Evolutionary conservation across 2,888 invertebrate species (phyloP).

Genomic region (Chrysodeixis includens): DNA sequence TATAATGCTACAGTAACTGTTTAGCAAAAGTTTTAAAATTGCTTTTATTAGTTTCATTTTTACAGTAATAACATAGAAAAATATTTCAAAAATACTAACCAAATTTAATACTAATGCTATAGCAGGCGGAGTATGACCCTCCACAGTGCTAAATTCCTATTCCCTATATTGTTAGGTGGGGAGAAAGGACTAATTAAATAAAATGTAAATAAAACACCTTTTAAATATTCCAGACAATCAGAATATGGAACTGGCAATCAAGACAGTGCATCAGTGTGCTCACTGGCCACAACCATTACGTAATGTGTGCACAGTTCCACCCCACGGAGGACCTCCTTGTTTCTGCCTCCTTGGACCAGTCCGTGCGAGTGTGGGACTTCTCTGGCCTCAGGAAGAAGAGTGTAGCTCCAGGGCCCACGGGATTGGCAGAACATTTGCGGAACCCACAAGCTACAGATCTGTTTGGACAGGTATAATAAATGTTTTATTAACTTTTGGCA

Average conservation of each 20-base stretch:
- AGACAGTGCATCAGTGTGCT: conserved; percentile 98
- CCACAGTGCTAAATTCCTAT: no score
- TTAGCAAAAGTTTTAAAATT: no score
- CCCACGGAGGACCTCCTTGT: conserved; percentile 98
- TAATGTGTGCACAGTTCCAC: conserved; percentile 99
- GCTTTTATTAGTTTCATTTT: no score
- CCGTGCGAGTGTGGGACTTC: conserved; percentile 99
- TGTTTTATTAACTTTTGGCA: conserved; percentile 26
- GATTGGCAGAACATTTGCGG: conserved; percentile 95
- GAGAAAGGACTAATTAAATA: no score
- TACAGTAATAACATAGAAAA: no score
- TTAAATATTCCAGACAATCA: conserved; percentile 92
- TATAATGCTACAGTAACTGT: no score
- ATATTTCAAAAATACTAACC: no score
- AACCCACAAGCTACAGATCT: conserved; percentile 97
- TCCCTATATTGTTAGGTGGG: no score
- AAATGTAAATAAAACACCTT: not conserved
- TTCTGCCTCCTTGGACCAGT: conserved; percentile 99
- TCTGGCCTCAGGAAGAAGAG: conserved; percentile 98
- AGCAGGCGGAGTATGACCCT: no score
- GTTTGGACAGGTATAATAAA: conserved; percentile 92
- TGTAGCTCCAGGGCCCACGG: conserved; percentile 98
- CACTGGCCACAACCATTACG: conserved; percentile 99
- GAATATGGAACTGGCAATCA: conserved; percentile 99
- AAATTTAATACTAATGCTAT: no score